Conservation (phyloP, 2,113 vertebrate species). For the Trinectes maculatus region DNA sequence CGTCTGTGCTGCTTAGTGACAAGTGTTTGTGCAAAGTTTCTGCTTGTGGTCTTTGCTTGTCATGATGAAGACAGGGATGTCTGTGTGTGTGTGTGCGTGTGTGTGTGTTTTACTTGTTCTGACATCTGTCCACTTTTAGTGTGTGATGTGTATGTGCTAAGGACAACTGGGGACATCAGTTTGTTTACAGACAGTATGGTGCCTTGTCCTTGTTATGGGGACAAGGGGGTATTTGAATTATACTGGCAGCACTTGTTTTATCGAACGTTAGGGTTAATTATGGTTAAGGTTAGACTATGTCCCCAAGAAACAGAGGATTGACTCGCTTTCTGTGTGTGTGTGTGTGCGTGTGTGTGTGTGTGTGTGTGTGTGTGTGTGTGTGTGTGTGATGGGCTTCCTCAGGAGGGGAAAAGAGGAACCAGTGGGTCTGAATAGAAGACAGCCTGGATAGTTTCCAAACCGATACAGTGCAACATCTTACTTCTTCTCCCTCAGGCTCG, state of each 20-base stretch:
- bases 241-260: not conserved
- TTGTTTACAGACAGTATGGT: not conserved
- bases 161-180: too few relatives aligned
- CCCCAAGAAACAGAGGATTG: not conserved
- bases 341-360: slow-evolving; percentile 21
- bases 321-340: slow-evolving; percentile 15
- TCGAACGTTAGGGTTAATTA: not conserved
- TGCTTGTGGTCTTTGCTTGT: slow-evolving; percentile 14
- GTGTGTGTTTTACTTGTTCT: slow-evolving; percentile 20
- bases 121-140: slow-evolving; percentile 20
- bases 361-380: slow-evolving; percentile 7
- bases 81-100: slow-evolving; percentile 20
- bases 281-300: not conserved
- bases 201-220: not conserved
- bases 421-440: slow-evolving; percentile 40
- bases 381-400: slow-evolving; percentile 12
- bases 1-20: slow-evolving; percentile 42
- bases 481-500: slow-evolving; percentile 49
- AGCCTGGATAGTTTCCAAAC: slow-evolving; percentile 60
- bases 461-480: slow-evolving; percentile 48
- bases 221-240: not conserved
- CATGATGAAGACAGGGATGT: too few relatives aligned
- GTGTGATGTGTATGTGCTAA: slow-evolving; percentile 21
- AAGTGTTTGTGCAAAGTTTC: slow-evolving; percentile 10
- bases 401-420: slow-evolving; percentile 23